phyloP scores from a whole-genome alignment of 2,113 vertebrate genomes.

The Amphiprion ocellaris region DNA sequence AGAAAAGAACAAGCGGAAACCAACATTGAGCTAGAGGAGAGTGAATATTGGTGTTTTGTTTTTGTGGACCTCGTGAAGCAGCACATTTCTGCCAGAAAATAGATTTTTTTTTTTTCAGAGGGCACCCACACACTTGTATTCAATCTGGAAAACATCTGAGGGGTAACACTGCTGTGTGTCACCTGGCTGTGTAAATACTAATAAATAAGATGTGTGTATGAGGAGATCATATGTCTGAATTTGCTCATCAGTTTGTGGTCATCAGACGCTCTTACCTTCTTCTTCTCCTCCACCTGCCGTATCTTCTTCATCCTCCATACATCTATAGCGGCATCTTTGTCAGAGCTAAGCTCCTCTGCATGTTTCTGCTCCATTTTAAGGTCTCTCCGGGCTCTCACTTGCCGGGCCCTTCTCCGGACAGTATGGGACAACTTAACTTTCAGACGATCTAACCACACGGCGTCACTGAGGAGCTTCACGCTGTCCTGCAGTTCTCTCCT shows the following conservation, averaged over 20 bases:
- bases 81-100: too few relatives aligned
- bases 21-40: too few relatives aligned
- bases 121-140: too few relatives aligned
- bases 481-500: constrained; percentile 72
- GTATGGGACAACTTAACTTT: constrained; percentile 75
- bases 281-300: constrained; percentile 91
- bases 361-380: constrained; percentile 76
- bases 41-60: too few relatives aligned
- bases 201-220: too few relatives aligned
- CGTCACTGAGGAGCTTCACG: constrained; percentile 75
- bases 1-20: too few relatives aligned
- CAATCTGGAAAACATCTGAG: too few relatives aligned
- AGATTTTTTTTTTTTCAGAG: too few relatives aligned
- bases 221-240: too few relatives aligned
- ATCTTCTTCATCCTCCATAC: constrained; percentile 89
- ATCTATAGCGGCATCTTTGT: constrained; percentile 89
- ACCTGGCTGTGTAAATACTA: too few relatives aligned
- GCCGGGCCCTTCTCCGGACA: constrained; percentile 82
- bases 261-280: constrained; percentile 82
- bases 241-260: background rate
- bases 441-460: constrained; percentile 62
- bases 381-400: constrained; percentile 71
- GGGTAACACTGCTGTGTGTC: too few relatives aligned
- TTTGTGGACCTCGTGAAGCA: too few relatives aligned
- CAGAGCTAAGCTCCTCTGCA: constrained; percentile 70